Evolutionary conservation across 2,113 vertebrate genomes (phyloP), one percentile per base, ranked within the genome.

Genomic region (Passer montanus): DNA sequence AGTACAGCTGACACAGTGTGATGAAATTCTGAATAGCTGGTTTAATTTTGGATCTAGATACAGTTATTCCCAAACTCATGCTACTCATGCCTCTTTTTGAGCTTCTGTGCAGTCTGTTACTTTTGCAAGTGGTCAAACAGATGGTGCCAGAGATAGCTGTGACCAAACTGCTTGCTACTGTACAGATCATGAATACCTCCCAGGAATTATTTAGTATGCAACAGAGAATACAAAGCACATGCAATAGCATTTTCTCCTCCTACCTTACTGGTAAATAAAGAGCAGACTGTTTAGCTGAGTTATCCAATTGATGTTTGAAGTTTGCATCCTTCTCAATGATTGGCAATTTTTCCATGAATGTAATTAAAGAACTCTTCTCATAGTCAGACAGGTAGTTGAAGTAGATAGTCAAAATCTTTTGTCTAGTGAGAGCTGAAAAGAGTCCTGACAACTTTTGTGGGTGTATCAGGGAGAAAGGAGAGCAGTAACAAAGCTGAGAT

Each of bases 121-220:
- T 93, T 78, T 72, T 94, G 35, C 80, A 84, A 90, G 64, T 85
- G 85, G 73, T 89, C 93, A 95, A 94, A 91, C 76, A 94, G 94
- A 92, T 94, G 87, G 91, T 94, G 53, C 37, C 62, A 89, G 47
- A 89, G 60, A 87, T 63, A 72, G 60, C n/a, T 95, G 84, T 84
- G 72, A 92, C 89, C 69, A 0, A 91, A 63, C 49, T 76, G 33
- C 56, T 93, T 95, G 53, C 52, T 92, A 76, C 49, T 89, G 68
- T 81, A 72, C 60, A 82, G 87, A 84, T 76, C 41, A n/a, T 39
- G 20, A 60, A 72, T 82, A 72, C 44, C n/a, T 49, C 68, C 23
- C 80, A 78, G 80, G 12, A 92, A 75, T 72, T 26, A 64, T 81
- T 89, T 87, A 37, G 41, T 75, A 64, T 82, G 58, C 77, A 84